Conservation (phyloP, 1,140 invertebrate species). For the Ceratosolen fusciceps region DNA sequence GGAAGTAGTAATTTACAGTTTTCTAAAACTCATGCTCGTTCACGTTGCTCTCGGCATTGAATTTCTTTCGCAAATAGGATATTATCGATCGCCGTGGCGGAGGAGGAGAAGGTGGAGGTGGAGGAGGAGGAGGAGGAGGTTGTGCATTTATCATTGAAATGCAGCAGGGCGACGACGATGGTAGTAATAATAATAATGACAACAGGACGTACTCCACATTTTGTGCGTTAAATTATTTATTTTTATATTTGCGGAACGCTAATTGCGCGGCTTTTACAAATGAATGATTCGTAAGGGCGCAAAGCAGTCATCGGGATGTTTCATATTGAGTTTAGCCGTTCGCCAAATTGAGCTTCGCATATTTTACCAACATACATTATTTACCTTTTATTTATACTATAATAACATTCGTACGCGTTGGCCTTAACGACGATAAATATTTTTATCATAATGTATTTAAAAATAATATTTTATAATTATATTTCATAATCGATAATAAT, state of each 20-base stretch:
- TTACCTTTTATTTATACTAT: slow-evolving; percentile 42
- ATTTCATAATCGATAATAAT: too few relatives aligned
- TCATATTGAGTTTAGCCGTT: slow-evolving; percentile 35
- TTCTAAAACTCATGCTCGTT: too few relatives aligned
- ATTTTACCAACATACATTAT: slow-evolving; percentile 27
- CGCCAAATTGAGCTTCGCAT: slow-evolving; percentile 31
- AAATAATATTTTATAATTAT: slow-evolving; percentile 43
- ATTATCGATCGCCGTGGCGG: too few relatives aligned
- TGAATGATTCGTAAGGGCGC: slow-evolving; percentile 39
- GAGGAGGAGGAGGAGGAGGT: too few relatives aligned
- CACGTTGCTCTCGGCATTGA: too few relatives aligned
- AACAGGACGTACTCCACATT: slow-evolving; percentile 26
- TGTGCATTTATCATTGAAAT: too few relatives aligned
- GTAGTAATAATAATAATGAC: not conserved
- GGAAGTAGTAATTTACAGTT: too few relatives aligned
- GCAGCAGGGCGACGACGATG: too few relatives aligned
- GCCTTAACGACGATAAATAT: slow-evolving; percentile 48
- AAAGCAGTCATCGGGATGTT: slow-evolving; percentile 39
- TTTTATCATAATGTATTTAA: slow-evolving; percentile 46
- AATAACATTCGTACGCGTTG: slow-evolving; percentile 48
- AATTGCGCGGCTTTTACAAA: slow-evolving; percentile 49
- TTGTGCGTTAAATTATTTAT: slow-evolving; percentile 51
- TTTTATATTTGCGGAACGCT: slow-evolving; percentile 43
- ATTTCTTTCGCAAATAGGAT: too few relatives aligned
- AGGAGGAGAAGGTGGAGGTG: too few relatives aligned